phyloP scores from a whole-genome alignment of 1,140 invertebrate species.

The Aphaenogaster floridana region DNA sequence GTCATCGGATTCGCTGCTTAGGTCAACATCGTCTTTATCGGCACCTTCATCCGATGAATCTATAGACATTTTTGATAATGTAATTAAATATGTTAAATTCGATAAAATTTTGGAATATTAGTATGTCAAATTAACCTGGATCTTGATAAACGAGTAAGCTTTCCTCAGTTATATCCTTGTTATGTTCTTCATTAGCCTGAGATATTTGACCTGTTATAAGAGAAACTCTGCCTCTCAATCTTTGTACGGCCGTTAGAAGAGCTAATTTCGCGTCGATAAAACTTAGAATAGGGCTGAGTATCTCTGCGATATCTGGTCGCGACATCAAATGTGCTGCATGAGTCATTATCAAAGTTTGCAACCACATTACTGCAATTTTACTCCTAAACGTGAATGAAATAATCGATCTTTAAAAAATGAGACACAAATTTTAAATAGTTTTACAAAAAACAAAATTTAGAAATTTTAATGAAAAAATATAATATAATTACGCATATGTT shows the following conservation, averaged over 20 bases:
- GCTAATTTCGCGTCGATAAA: constrained; percentile 88
- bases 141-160: constrained; percentile 88
- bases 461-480: constrained; percentile 44
- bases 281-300: constrained; percentile 88
- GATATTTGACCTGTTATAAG: constrained; percentile 88
- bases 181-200: constrained; percentile 81
- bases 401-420: neutral
- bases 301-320: constrained; percentile 87
- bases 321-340: constrained; percentile 89
- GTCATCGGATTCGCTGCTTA: constrained; percentile 84
- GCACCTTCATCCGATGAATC: constrained; percentile 83
- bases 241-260: constrained; percentile 87
- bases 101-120: neutral
- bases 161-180: constrained; percentile 84
- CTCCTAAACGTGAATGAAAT: constrained; percentile 83
- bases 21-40: constrained; percentile 80
- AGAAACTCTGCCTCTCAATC: constrained; percentile 88
- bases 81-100: neutral
- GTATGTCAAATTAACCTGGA: constrained; percentile 84
- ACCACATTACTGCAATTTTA: constrained; percentile 88
- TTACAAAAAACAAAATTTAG: neutral
- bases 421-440: neutral
- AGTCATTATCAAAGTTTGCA: constrained; percentile 88
- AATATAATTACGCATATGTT: constrained; percentile 87
- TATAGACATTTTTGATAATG: constrained; percentile 47